These are phyloP conservation scores for Drosophila cracens DNA, from an alignment of 2,888 invertebrate genomes.

Conservation along the genomic window DNA sequence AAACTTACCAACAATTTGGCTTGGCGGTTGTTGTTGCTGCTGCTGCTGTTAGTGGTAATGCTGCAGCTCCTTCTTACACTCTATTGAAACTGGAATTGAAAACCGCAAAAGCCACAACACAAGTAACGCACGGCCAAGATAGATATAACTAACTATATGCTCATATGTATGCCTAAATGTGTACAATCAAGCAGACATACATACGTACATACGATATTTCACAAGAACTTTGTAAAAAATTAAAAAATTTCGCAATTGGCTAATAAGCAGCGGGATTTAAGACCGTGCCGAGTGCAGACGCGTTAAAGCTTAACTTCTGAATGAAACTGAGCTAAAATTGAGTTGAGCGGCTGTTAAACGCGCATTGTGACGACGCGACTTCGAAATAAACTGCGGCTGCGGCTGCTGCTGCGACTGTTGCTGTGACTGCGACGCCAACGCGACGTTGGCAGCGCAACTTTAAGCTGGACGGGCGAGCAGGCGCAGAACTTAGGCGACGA, in stretches of 20 bases:
- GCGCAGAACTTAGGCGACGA: conserved; percentile 52
- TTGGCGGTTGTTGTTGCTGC: conserved; percentile 13
- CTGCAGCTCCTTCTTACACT: conserved; percentile 56
- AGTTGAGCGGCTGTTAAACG: conserved; percentile 69
- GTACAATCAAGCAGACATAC: conserved; percentile 31
- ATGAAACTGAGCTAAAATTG: conserved; percentile 74
- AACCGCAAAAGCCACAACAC: conserved; percentile 78
- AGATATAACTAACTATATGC: conserved; percentile 26
- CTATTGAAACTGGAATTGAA: conserved; percentile 71
- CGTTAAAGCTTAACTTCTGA: conserved; percentile 74
- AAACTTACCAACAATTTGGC: conserved; percentile 65
- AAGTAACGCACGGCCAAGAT: conserved; percentile 67
- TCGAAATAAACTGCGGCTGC: conserved; percentile 20
- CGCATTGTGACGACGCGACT: conserved; percentile 58
- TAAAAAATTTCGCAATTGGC: conserved; percentile 65
- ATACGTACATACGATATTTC: conserved; percentile 48
- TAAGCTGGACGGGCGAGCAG: conserved; percentile 50
- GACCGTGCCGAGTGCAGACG: conserved; percentile 42
- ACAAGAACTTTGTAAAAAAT: conserved; percentile 77
- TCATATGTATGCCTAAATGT: conserved; percentile 26
- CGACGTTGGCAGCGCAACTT: conserved; percentile 25
- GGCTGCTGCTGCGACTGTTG: background rate
- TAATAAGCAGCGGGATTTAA: conserved; percentile 45
- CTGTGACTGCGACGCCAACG: conserved; percentile 14
- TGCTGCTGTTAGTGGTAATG: conserved; percentile 8